Conservation (phyloP, 2,113 vertebrate genomes). For the Lepus europaeus region DNA sequence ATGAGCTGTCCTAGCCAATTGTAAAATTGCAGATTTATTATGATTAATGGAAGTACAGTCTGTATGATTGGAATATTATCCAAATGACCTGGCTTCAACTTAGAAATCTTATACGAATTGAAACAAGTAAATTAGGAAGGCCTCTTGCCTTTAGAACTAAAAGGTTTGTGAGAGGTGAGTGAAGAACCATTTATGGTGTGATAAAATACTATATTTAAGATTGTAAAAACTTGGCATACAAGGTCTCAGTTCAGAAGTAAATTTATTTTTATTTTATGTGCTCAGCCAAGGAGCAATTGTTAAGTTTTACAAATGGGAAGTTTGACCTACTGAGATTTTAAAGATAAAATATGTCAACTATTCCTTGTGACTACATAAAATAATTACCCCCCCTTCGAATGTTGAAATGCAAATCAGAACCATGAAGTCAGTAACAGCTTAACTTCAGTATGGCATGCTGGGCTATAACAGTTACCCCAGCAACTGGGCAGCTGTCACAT, state of each 20-base stretch:
- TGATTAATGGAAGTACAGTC: constrained; percentile 61
- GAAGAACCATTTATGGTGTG: constrained; percentile 75
- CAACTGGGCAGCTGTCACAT: constrained; percentile 17
- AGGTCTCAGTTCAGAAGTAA: constrained; percentile 79
- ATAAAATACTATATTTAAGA: constrained; percentile 80
- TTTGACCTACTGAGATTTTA: constrained; percentile 71
- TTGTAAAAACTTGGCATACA: constrained; percentile 77
- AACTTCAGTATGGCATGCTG: neutral
- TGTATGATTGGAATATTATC: constrained; percentile 78
- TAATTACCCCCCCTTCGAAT: constrained; percentile 41
- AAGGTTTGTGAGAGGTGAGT: constrained; percentile 73
- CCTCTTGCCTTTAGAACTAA: constrained; percentile 67
- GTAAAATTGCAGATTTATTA: constrained; percentile 72
- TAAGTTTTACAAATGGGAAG: constrained; percentile 78
- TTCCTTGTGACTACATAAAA: neutral
- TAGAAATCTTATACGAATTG: constrained; percentile 72
- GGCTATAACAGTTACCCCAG: constrained; percentile 18
- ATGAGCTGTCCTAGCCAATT: constrained; percentile 46
- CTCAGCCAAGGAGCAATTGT: constrained; percentile 63
- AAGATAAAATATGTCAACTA: constrained; percentile 75
- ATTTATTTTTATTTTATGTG: constrained; percentile 74
- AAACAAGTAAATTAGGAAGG: constrained; percentile 67
- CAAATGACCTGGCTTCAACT: constrained; percentile 74
- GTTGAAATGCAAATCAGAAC: constrained; percentile 58
- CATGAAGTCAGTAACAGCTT: constrained; percentile 48